Conservation (phyloP, 2,888 invertebrate species). For the Oscheius sp. region DNA sequence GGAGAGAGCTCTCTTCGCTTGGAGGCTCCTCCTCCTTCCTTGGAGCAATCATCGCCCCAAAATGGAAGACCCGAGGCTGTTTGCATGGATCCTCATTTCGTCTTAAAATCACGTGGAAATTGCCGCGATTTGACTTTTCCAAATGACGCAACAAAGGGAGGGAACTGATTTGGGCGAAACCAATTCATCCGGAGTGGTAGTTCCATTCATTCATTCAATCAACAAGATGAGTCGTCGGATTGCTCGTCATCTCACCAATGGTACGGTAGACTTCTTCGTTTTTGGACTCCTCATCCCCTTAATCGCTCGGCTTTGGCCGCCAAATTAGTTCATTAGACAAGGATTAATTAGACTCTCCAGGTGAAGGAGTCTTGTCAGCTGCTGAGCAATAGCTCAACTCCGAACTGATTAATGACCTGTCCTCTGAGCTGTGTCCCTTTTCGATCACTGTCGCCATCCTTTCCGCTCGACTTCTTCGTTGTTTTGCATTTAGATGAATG, state of each 20-base stretch:
- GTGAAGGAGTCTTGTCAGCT: slow-evolving; percentile 9
- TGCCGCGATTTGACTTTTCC: background rate
- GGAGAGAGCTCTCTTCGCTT: background rate
- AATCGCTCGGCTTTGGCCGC: background rate
- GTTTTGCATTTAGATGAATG: background rate
- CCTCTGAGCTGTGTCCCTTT: background rate
- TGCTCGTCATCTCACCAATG: slow-evolving; percentile 15
- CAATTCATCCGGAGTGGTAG: slow-evolving; percentile 14
- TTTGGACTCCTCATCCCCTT: background rate
- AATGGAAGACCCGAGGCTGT: too few species aligned
- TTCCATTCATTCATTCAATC: slow-evolving; percentile 1
- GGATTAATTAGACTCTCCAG: background rate
- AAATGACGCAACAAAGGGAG: slow-evolving; percentile 3
- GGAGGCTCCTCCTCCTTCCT: background rate
- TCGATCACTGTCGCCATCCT: slow-evolving; percentile 15
- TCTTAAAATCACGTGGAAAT: slow-evolving; percentile 7
- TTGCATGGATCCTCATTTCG: slow-evolving; percentile 4
- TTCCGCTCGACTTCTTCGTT: background rate
- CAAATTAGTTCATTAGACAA: background rate
- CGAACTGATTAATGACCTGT: slow-evolving; percentile 7
- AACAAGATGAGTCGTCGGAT: slow-evolving; percentile 16
- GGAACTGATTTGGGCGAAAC: background rate
- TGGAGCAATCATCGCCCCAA: too few species aligned
- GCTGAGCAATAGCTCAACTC: slow-evolving; percentile 13
- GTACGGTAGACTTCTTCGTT: background rate